phyloP scores from a whole-genome alignment of 2,888 invertebrate genomes.

The Bellardia pandia region DNA sequence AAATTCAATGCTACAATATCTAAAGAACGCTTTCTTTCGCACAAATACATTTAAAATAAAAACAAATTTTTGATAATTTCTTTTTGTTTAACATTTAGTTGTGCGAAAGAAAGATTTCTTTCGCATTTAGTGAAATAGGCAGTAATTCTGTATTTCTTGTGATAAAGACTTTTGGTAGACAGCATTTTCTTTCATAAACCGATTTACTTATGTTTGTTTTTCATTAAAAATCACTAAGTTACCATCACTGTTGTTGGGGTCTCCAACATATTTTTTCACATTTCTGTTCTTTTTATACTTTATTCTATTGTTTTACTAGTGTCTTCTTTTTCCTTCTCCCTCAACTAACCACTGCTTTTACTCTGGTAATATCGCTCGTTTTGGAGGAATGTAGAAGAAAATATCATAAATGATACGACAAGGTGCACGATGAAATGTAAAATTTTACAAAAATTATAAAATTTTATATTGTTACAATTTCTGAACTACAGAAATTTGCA shows the following conservation, averaged over 20 bases:
- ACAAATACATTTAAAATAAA: too few relatives aligned
- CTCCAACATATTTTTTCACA: constrained; percentile 15
- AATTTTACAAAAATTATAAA: constrained; percentile 52
- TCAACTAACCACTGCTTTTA: constrained; percentile 49
- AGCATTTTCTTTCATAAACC: too few relatives aligned
- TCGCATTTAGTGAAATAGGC: too few relatives aligned
- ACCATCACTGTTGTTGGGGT: neutral
- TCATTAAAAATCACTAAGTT: too few relatives aligned
- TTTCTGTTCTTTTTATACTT: constrained; percentile 28
- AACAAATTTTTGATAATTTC: too few relatives aligned
- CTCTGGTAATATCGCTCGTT: constrained; percentile 66
- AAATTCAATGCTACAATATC: too few relatives aligned
- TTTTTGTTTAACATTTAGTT: too few relatives aligned
- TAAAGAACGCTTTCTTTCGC: too few relatives aligned
- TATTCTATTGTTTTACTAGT: constrained; percentile 52
- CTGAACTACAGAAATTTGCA: constrained; percentile 57
- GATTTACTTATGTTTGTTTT: too few relatives aligned
- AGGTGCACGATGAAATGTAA: constrained; percentile 67
- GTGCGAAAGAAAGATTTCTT: too few relatives aligned
- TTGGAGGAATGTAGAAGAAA: constrained; percentile 65
- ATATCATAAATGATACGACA: constrained; percentile 62
- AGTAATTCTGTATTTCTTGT: too few relatives aligned
- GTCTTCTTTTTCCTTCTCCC: constrained; percentile 39
- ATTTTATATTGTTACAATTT: constrained; percentile 55
- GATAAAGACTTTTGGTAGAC: too few relatives aligned